A percentile compares a stretch with the other conserved stretches of the same genome.
phyloP scores from a whole-genome alignment of 2,888 invertebrate genomes.

The Bhutanitis thaidina region DNA sequence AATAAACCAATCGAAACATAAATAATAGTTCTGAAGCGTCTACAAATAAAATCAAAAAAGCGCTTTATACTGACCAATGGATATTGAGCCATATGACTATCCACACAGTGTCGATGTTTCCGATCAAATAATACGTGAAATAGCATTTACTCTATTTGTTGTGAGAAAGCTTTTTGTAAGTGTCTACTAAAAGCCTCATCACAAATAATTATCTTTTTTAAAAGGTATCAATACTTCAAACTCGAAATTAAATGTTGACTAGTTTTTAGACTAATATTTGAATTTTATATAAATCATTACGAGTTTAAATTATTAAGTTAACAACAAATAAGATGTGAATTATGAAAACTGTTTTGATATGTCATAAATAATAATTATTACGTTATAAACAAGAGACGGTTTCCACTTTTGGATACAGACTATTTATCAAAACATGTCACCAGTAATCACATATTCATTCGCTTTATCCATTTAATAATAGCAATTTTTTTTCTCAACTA shows the following conservation, averaged over 20 bases:
- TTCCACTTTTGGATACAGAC: too few relatives aligned
- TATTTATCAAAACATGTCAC: slow-evolving; percentile 24
- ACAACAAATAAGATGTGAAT: too few relatives aligned
- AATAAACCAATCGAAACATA: slow-evolving; percentile 44
- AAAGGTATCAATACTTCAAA: too few relatives aligned
- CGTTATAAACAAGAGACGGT: too few relatives aligned
- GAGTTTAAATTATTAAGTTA: too few relatives aligned
- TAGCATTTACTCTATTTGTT: slow-evolving; percentile 5
- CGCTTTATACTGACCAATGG: slow-evolving; percentile 41
- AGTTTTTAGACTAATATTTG: too few relatives aligned
- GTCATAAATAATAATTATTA: too few relatives aligned
- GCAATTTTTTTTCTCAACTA: neutral
- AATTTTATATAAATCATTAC: too few relatives aligned
- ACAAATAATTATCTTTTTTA: neutral
- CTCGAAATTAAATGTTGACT: too few relatives aligned
- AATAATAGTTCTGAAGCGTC: slow-evolving; percentile 57
- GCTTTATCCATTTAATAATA: neutral
- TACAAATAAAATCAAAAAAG: slow-evolving; percentile 65
- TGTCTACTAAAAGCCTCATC: slow-evolving; percentile 1
- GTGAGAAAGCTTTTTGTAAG: slow-evolving; percentile 2
- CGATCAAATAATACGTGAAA: slow-evolving; percentile 21
- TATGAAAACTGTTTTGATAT: too few relatives aligned
- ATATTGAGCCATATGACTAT: slow-evolving; percentile 36
- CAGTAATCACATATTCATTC: neutral
- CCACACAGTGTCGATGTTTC: slow-evolving; percentile 22